Evolutionary conservation across 2,113 vertebrate species (phyloP).

Genomic region (Propithecus coquereli): DNA sequence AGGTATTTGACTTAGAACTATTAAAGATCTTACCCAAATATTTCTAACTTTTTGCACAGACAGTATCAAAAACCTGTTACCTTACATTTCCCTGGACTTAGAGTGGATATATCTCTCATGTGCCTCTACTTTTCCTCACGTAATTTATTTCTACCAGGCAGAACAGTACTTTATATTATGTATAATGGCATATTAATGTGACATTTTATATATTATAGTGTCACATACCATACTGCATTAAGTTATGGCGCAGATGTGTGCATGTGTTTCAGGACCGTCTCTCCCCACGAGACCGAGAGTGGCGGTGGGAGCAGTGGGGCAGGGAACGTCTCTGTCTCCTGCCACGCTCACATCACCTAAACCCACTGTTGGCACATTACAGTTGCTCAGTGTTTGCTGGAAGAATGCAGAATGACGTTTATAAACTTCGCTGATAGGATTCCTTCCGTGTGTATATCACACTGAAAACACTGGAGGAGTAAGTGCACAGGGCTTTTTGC

Average conservation of each 20-base stretch:
- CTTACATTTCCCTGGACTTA: not conserved
- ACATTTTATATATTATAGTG: accelerated
- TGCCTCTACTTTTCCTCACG: not conserved
- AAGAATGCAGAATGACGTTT: accelerated
- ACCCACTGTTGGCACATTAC: accelerated
- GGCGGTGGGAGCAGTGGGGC: accelerated
- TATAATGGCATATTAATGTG: not conserved
- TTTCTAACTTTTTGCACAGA: not conserved
- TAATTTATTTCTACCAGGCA: not conserved
- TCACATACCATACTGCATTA: too few species aligned
- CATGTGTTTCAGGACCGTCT: accelerated
- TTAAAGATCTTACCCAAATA: not conserved
- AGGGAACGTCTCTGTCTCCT: too few species aligned
- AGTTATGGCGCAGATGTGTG: not conserved
- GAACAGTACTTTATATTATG: not conserved
- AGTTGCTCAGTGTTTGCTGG: not conserved
- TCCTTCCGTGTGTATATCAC: accelerated
- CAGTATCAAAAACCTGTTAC: not conserved
- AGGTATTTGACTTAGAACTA: not conserved
- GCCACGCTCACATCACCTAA: accelerated
- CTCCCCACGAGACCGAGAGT: accelerated
- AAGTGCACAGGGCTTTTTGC: not conserved
- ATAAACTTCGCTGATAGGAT: too few species aligned
- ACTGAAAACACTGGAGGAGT: not conserved
- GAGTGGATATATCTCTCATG: not conserved